These are phyloP conservation scores for Daubentonia madagascariensis DNA, from an alignment of 2,113 vertebrate species.

Conservation along the genomic window DNA sequence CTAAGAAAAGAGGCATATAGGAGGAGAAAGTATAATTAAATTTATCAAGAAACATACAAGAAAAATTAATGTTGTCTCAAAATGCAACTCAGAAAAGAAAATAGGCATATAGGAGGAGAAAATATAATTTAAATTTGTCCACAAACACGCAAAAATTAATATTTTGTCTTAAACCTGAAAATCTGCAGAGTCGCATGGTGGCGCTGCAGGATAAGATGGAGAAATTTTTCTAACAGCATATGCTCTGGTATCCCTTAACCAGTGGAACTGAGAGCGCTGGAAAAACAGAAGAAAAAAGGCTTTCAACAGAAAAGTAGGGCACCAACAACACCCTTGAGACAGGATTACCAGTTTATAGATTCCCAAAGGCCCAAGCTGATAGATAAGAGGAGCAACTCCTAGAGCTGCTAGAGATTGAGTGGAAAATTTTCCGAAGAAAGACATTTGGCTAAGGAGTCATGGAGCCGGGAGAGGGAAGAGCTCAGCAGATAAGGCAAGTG, in stretches of 20 bases:
- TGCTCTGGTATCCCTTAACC: neutral
- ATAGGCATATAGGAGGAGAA: neutral
- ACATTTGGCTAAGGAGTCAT: neutral
- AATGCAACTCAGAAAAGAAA: neutral
- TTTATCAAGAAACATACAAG: neutral
- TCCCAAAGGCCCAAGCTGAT: neutral
- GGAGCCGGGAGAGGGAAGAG: neutral
- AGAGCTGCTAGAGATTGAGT: neutral
- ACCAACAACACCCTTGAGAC: neutral
- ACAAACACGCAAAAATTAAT: neutral
- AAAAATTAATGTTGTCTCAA: slow-evolving; percentile 12
- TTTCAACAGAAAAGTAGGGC: neutral
- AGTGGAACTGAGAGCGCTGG: neutral
- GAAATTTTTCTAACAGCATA: neutral
- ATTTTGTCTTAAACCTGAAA: slow-evolving; percentile 4
- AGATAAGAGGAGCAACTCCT: neutral
- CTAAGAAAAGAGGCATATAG: neutral
- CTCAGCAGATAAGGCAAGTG: slow-evolving; percentile 64
- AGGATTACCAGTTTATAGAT: neutral
- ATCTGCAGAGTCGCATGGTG: slow-evolving; percentile 51
- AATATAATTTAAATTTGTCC: neutral
- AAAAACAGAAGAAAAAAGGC: neutral
- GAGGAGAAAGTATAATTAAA: neutral
- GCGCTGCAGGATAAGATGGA: slow-evolving; percentile 70
- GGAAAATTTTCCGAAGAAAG: neutral